Conservation (phyloP, 2,113 vertebrate genomes). For the Hippotragus niger region DNA sequence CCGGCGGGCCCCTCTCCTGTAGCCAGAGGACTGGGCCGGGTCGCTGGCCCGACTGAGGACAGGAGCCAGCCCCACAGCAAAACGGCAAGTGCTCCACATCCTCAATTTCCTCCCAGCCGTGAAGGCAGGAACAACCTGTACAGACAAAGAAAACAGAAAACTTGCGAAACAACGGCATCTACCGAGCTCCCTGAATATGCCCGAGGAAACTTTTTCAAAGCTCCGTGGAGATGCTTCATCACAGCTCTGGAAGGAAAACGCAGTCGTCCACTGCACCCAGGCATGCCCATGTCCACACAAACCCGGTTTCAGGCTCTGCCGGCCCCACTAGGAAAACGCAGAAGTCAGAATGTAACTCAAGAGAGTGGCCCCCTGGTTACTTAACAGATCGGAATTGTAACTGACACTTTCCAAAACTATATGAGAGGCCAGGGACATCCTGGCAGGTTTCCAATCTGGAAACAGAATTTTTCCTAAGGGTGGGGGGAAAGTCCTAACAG, state of each 20-base stretch:
- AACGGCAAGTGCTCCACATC: slow-evolving; percentile 4
- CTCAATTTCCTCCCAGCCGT: slow-evolving; percentile 49
- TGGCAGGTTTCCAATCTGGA: background rate
- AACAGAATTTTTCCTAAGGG: slow-evolving; percentile 21
- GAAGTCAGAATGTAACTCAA: background rate
- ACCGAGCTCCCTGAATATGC: background rate
- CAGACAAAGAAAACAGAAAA: slow-evolving; percentile 58
- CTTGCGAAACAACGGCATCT: slow-evolving; percentile 46
- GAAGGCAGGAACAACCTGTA: slow-evolving; percentile 57
- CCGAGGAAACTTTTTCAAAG: slow-evolving; percentile 26
- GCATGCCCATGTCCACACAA: background rate
- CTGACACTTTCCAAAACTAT: background rate
- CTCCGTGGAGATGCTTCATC: slow-evolving; percentile 42
- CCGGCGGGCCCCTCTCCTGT: background rate
- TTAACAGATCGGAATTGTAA: background rate
- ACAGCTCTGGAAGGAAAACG: background rate
- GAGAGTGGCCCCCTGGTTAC: background rate
- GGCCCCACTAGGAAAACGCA: background rate
- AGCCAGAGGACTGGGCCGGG: background rate
- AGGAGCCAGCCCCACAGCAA: background rate
- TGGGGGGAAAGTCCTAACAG: background rate
- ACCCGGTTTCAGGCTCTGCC: background rate
- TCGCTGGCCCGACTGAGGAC: background rate
- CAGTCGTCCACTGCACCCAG: background rate
- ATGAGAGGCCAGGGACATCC: background rate